Evolutionary conservation across 2,797 vertebrate species (phyloP).

Genomic region (Adelosebastes latens): DNA sequence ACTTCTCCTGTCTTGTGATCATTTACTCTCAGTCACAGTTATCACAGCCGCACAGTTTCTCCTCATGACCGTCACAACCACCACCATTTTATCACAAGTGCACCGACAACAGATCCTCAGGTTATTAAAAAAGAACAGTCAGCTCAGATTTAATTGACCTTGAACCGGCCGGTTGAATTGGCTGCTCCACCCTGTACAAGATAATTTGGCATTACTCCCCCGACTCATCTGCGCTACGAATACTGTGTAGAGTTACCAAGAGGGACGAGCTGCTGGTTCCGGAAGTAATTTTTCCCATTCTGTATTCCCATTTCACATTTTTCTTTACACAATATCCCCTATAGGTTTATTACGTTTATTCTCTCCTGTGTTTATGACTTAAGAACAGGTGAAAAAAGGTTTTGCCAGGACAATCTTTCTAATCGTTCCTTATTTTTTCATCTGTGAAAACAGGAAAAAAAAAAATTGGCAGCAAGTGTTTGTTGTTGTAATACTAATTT

Average conservation of each 20-base stretch:
- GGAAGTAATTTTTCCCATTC: not conserved
- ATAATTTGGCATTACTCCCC: not conserved
- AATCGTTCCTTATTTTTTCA: not conserved
- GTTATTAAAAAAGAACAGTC: slow-evolving; percentile 24
- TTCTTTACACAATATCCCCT: not conserved
- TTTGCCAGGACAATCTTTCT: not conserved
- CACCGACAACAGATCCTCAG: slow-evolving; percentile 13
- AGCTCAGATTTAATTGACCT: not conserved
- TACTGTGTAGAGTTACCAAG: not conserved
- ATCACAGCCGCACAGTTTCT: slow-evolving; percentile 14
- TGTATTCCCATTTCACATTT: too few relatives aligned
- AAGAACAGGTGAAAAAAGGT: not conserved
- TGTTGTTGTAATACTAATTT: not conserved
- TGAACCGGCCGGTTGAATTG: not conserved
- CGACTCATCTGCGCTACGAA: not conserved
- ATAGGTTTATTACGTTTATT: not conserved
- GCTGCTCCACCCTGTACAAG: not conserved
- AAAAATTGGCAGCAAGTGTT: too few relatives aligned
- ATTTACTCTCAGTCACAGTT: slow-evolving; percentile 43
- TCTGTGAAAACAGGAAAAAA: not conserved
- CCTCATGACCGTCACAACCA: not conserved
- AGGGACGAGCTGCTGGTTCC: not conserved
- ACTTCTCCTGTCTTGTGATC: slow-evolving; percentile 38
- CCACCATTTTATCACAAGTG: not conserved
- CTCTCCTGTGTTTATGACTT: not conserved